Base-by-base conservation (phyloP, 2,113 vertebrate species). In the Gila orcuttii region DNA sequence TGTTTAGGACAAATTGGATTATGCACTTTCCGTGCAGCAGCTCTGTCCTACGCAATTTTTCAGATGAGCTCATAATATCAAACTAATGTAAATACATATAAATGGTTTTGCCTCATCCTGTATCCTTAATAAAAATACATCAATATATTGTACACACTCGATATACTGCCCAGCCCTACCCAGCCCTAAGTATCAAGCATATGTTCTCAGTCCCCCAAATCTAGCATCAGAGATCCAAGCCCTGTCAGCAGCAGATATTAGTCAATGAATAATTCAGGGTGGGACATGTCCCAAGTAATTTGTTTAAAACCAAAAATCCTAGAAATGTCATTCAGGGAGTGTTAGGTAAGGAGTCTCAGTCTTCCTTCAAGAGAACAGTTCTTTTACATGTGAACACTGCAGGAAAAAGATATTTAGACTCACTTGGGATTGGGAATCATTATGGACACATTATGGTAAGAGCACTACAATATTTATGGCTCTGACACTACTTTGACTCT, bases 201-300 rank as follows among this genome's bases (percentile, higher is more conserved):
- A 15, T 21, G 17, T 50, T 39, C 31, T 28, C n/a, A 52, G 25
- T 47, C 10, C 45, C 4, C 11, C 55, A 84, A 77, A 87, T 76
- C 75, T 74, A 78, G 66, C 64, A 79, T 87, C 36, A 89, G 78
- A 82, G 59, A 75, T 80, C 39, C 28, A 12, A 83, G 75, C 76
- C 47, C 57, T 75, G 69, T 84, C 89, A 80, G 79, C 68, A 47
- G 85, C 62, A 84, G 57, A 86, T 83, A 88, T 86, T 85, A 83
- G 71, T 33, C n/a, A 77, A 55, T 89, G 77, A 89, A 91, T 91
- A 76, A 89, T 91, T 89, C 81, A 91, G 50, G 21, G 42, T 68
- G 66, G 59, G 68, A 80, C 59, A 71, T 17, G 59, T 39, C 81
- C 47, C 47, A 82, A 82, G 80, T 89, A 64, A 88, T 87, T 87